Conservation (phyloP, 2,888 invertebrate species). For the Acronicta leporina region DNA sequence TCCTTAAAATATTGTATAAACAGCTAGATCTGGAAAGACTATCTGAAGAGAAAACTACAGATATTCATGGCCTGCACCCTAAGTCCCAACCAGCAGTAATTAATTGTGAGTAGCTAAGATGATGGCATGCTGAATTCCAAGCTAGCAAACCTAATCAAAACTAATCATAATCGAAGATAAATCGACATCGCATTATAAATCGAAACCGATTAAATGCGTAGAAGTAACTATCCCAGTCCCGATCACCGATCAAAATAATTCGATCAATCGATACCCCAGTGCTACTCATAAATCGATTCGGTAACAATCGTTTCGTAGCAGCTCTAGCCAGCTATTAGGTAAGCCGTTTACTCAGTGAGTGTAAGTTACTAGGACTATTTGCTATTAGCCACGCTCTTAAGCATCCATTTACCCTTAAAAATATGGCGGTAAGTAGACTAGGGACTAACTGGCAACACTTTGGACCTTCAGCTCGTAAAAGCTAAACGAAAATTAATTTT, state of each 20-base stretch:
- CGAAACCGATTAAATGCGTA: conserved; percentile 6
- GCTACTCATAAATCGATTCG: conserved; percentile 40
- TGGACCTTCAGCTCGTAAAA: background rate
- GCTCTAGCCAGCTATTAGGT: conserved; percentile 36
- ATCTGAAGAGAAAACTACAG: no score
- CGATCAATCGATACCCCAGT: conserved; percentile 18
- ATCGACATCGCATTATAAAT: background rate
- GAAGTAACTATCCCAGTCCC: background rate
- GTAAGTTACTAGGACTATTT: conserved; percentile 41
- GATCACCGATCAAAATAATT: conserved; percentile 15
- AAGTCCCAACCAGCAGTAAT: no score
- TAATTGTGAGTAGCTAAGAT: no score
- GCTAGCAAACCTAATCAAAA: no score
- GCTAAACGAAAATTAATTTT: conserved; percentile 15
- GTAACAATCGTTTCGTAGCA: conserved; percentile 38
- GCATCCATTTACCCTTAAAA: conserved; percentile 32
- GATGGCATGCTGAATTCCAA: no score
- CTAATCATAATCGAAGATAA: background rate
- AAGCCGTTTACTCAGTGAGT: conserved; percentile 29
- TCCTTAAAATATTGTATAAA: no score
- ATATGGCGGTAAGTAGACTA: conserved; percentile 25
- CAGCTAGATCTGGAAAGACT: no score
- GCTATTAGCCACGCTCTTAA: conserved; percentile 26
- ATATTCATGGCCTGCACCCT: no score
- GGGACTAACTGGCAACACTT: conserved; percentile 20